Conservation (phyloP, 2,113 vertebrate genomes). For the Tautogolabrus adspersus region DNA sequence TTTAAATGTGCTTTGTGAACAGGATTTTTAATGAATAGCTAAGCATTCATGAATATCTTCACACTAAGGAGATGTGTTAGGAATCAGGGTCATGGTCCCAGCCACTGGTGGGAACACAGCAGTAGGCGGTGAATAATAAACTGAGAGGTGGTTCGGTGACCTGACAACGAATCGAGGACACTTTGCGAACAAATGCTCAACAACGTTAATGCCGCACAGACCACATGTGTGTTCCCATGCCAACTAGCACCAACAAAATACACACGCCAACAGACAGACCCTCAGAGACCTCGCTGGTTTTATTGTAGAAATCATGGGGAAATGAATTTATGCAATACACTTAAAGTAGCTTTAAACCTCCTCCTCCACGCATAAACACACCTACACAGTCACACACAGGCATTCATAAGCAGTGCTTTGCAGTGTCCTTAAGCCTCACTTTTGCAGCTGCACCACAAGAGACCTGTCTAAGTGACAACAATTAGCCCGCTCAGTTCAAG, state of each 20-base stretch:
- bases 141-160: slow-evolving; percentile 23
- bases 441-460: slow-evolving; percentile 64
- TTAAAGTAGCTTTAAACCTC: slow-evolving; percentile 33
- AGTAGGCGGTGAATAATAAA: slow-evolving; percentile 43
- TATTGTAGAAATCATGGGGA: slow-evolving; percentile 46
- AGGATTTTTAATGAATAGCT: slow-evolving; percentile 57
- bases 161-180: slow-evolving; percentile 46
- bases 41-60: slow-evolving; percentile 46
- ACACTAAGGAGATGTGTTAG: slow-evolving; percentile 31
- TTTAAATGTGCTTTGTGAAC: slow-evolving; percentile 57
- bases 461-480: slow-evolving; percentile 75
- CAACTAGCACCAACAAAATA: slow-evolving; percentile 53
- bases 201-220: slow-evolving; percentile 20
- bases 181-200: slow-evolving; percentile 32
- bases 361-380: slow-evolving; percentile 8
- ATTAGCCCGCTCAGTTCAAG: slow-evolving; percentile 80
- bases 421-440: slow-evolving; percentile 43
- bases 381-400: not conserved
- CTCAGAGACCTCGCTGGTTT: slow-evolving; percentile 31
- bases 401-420: slow-evolving; percentile 12
- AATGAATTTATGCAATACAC: slow-evolving; percentile 34
- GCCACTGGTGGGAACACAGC: slow-evolving; percentile 1
- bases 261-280: slow-evolving; percentile 17
- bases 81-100: slow-evolving; percentile 45
- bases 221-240: slow-evolving; percentile 68